phyloP scores from a whole-genome alignment of 2,888 invertebrate species.

The Protophormia terraenovae region DNA sequence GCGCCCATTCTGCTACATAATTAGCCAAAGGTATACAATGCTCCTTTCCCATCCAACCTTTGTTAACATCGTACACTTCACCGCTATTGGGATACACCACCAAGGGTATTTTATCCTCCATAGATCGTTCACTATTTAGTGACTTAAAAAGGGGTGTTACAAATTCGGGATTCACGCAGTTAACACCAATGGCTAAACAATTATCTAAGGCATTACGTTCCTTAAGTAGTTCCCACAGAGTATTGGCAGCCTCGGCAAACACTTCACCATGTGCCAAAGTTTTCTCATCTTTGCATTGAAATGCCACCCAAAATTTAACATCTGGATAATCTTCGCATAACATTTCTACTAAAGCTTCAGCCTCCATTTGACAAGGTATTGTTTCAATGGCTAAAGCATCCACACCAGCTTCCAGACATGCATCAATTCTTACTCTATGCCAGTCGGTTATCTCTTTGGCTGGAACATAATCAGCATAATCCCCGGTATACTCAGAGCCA shows the following conservation, averaged over 20 bases:
- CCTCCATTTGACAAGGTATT: slow-evolving; percentile 93
- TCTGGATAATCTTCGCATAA: slow-evolving; percentile 88
- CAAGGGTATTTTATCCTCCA: slow-evolving; percentile 84
- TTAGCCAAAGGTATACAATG: slow-evolving; percentile 87
- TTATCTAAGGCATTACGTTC: slow-evolving; percentile 85
- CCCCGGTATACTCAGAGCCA: slow-evolving; percentile 96
- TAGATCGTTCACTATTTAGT: slow-evolving; percentile 82
- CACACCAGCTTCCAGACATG: slow-evolving; percentile 90
- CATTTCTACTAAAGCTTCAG: slow-evolving; percentile 90
- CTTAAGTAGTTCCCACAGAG: slow-evolving; percentile 84
- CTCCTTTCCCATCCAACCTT: slow-evolving; percentile 86
- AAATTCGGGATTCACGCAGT: slow-evolving; percentile 89
- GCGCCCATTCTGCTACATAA: slow-evolving; percentile 90
- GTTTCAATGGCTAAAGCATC: slow-evolving; percentile 95
- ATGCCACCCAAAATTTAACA: slow-evolving; percentile 92
- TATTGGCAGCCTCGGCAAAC: slow-evolving; percentile 87
- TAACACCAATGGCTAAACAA: slow-evolving; percentile 93
- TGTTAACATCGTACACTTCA: slow-evolving; percentile 75
- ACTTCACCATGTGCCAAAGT: slow-evolving; percentile 90
- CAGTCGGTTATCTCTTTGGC: slow-evolving; percentile 88
- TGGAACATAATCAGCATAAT: slow-evolving; percentile 87
- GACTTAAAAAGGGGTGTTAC: slow-evolving; percentile 85
- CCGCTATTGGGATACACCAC: slow-evolving; percentile 97
- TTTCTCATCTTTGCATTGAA: slow-evolving; percentile 89
- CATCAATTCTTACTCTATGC: slow-evolving; percentile 91